Evolutionary conservation across 1,140 invertebrate genomes (phyloP).

Genomic region (Ptiloglossa arizonensis): DNA sequence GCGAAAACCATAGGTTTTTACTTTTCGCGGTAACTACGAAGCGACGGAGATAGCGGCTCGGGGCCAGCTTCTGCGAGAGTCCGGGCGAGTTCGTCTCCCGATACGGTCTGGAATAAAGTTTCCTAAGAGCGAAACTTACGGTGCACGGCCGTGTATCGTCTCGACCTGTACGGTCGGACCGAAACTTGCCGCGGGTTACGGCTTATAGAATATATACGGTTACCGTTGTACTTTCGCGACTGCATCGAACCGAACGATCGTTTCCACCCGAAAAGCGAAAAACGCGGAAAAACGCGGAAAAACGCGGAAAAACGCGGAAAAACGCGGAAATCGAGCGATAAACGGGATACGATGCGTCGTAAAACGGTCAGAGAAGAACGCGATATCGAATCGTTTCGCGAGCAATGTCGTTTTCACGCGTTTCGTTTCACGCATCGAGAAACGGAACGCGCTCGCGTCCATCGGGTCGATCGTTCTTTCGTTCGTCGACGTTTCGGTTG

Average conservation of each 20-base stretch:
- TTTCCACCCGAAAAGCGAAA: constrained; percentile 2
- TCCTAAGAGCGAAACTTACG: constrained; percentile 1
- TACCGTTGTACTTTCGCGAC: constrained; percentile 4
- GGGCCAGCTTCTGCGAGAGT: constrained; percentile 1
- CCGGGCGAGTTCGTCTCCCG: neutral
- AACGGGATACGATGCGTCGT: constrained; percentile 5
- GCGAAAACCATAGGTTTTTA: neutral
- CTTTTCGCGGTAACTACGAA: neutral
- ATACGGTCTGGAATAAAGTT: constrained; percentile 8
- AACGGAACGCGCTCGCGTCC: neutral
- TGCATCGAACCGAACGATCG: constrained; percentile 6
- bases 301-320: constrained; percentile 6
- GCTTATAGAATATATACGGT: constrained; percentile 2
- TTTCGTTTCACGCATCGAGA: neutral
- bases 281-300: constrained; percentile 4
- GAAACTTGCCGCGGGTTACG: constrained; percentile 22
- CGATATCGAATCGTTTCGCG: neutral
- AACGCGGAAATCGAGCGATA: constrained; percentile 4
- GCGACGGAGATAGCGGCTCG: neutral
- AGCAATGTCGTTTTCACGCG: neutral
- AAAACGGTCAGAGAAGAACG: constrained; percentile 10
- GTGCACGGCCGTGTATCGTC: neutral
- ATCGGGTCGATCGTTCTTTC: no score
- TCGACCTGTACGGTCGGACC: neutral
- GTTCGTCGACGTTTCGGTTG: no score